Evolutionary conservation across 2,797 vertebrate species (phyloP).

Genomic region (Lagocephalus sceleratus): DNA sequence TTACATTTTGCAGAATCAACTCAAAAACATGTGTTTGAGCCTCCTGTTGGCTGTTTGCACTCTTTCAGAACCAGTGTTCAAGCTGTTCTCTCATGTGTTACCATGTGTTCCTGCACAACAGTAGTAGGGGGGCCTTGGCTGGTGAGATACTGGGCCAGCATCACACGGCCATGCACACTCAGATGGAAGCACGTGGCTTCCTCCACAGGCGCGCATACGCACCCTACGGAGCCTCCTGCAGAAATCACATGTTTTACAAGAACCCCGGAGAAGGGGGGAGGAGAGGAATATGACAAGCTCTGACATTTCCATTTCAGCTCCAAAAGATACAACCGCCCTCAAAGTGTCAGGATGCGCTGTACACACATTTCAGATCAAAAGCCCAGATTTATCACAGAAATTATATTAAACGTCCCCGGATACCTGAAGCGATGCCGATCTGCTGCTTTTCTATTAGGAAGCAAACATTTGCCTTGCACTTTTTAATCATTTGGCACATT

Average conservation of each 20-base stretch:
- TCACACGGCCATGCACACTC: conserved; percentile 16
- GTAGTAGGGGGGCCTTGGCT: conserved; percentile 40
- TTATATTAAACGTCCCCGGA: conserved; percentile 41
- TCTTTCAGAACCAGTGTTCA: conserved; percentile 41
- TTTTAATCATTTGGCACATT: neutral
- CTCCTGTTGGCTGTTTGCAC: conserved; percentile 38
- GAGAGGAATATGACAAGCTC: conserved; percentile 56
- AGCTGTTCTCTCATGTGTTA: conserved; percentile 56
- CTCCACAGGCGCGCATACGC: conserved; percentile 10
- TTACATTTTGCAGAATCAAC: conserved; percentile 3
- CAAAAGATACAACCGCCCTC: conserved; percentile 60
- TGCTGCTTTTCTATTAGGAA: neutral
- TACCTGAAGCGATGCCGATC: conserved; percentile 32
- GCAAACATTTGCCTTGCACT: conserved; percentile 10
- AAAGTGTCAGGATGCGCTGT: conserved; percentile 61
- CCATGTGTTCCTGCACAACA: conserved; percentile 62
- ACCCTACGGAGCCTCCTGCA: conserved; percentile 28
- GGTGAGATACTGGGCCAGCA: conserved; percentile 41
- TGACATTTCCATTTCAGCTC: conserved; percentile 66
- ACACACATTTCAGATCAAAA: conserved; percentile 44
- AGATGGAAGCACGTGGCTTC: neutral
- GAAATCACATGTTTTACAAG: conserved; percentile 69
- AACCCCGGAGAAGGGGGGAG: conserved; percentile 47
- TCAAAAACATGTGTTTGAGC: neutral
- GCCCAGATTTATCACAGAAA: conserved; percentile 39